A percentile compares a stretch with the other conserved stretches of the same genome.
These are phyloP conservation scores for Geotrupes spiniger DNA, from an alignment of 2,888 invertebrate species.

Conservation along the genomic window DNA sequence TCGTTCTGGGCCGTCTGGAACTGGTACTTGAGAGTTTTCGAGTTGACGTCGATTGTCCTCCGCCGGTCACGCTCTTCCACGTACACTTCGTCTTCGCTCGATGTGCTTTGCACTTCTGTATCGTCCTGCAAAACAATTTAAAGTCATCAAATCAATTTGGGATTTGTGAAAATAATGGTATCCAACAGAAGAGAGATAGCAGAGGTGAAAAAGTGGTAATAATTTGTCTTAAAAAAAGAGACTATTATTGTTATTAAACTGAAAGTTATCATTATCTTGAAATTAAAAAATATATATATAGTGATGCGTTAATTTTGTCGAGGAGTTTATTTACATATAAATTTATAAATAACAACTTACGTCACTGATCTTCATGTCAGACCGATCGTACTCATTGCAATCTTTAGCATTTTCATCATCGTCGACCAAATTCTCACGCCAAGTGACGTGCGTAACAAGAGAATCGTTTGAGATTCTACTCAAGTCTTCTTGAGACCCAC, in stretches of 20 bases:
- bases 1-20: slow-evolving; percentile 46
- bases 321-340: slow-evolving; percentile 12
- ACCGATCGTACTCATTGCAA: slow-evolving; percentile 15
- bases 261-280: too few species aligned
- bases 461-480: slow-evolving; percentile 19
- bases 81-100: slow-evolving; percentile 10
- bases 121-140: slow-evolving; percentile 7
- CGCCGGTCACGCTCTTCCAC: slow-evolving; percentile 3
- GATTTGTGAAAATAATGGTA: too few species aligned
- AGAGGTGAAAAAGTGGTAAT: too few species aligned
- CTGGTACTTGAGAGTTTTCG: slow-evolving; percentile 48
- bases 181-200: too few species aligned
- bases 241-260: too few species aligned
- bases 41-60: slow-evolving; percentile 35
- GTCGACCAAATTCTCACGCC: slow-evolving; percentile 5
- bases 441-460: slow-evolving; percentile 14
- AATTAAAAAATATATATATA: too few species aligned
- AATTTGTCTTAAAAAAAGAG: too few species aligned
- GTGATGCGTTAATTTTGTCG: too few species aligned
- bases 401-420: slow-evolving; percentile 11
- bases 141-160: neutral
- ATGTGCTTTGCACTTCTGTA: slow-evolving; percentile 5
- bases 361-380: slow-evolving; percentile 8
- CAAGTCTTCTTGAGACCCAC: slow-evolving; percentile 19
- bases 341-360: slow-evolving; percentile 3